Percentiles rank a stretch among this genome's conserved stretches.
phyloP scores from a whole-genome alignment of 2,797 vertebrate genomes.

The Pogonophryne albipinna region DNA sequence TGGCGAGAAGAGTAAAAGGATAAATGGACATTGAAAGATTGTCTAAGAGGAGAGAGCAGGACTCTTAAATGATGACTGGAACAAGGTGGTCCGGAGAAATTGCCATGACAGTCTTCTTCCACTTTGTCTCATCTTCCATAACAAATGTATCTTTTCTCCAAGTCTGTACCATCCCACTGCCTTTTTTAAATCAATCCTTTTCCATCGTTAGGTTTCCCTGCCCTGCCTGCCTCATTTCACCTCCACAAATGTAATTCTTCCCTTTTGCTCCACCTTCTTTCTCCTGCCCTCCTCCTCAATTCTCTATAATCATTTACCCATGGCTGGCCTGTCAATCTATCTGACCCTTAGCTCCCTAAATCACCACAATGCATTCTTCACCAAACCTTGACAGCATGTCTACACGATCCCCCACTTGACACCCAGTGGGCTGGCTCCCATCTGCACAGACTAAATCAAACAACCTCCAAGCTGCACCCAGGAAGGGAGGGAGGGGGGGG shows the following conservation, averaged over 20 bases:
- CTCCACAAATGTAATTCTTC: conserved; percentile 40
- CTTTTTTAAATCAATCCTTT: conserved; percentile 50
- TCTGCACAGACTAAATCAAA: conserved; percentile 80
- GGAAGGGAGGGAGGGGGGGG: not conserved
- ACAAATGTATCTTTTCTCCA: conserved; percentile 24
- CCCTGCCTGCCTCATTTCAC: conserved; percentile 38
- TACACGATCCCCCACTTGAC: conserved; percentile 70
- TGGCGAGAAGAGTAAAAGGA: conserved; percentile 7
- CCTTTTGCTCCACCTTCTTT: conserved; percentile 29
- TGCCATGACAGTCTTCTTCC: conserved; percentile 21
- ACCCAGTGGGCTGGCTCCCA: conserved; percentile 70
- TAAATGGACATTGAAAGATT: conserved; percentile 38
- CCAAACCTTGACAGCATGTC: conserved; percentile 72
- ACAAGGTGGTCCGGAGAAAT: conserved; percentile 28
- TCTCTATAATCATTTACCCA: conserved; percentile 68
- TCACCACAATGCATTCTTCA: conserved; percentile 79
- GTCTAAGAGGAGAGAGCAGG: conserved; percentile 14
- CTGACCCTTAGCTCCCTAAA: conserved; percentile 79
- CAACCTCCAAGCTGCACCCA: conserved; percentile 56
- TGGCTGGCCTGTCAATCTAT: conserved; percentile 67
- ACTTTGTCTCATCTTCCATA: conserved; percentile 32
- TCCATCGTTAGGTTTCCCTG: conserved; percentile 36
- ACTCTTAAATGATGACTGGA: conserved; percentile 43
- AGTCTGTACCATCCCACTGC: conserved; percentile 17
- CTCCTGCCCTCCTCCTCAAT: conserved; percentile 50